Evolutionary conservation across 1,140 invertebrate species (phyloP), one percentile per base, ranked within the genome.

Genomic region (Diorhabda sublineata): DNA sequence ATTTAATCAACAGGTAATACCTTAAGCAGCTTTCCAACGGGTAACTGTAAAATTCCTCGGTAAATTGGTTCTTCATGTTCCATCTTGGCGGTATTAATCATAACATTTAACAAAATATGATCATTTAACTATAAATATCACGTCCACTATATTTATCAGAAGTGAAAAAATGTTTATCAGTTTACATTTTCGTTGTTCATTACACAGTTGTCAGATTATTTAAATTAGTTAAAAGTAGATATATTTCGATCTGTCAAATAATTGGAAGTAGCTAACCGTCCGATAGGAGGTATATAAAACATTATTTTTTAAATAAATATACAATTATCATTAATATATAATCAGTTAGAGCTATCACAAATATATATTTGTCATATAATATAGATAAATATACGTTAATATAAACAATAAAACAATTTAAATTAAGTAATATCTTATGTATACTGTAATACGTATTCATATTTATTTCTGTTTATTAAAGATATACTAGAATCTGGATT

Each of bases 11-110:
- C 9, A 63, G 42, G 45, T 63, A 62, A 57, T 82, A 86, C 85
- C 82, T 85, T 87, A 76, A 85, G 82, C 73, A 85, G 81, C 82
- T 86, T 86, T 77, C 88, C 88, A 75, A 88, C 88, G 69, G 89
- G 87, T 78, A 91, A 84, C 73, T 88, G 81, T 71, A 92, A 83
- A 80, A 85, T 85, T 74, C 90, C 90, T 79, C 86, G 85, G 77
- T 87, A 85, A 58, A 89, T 80, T 74, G 87, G 85, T 69, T 88
- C 86, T 80, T 90, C 88, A 70, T 83, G 82, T 75, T 90, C 88
- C 88, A 90, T 90, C 64, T 74, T 82, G 44, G 26, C n/a, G 8
- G 7, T 57, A 64, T 8, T 67, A 45, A 26, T 66, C 47, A 62
- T 42, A 47, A 5, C n/a, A n/a, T 60, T 9, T 64, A 45, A 41